A percentile compares a stretch with the other conserved stretches of the same genome.
Conservation (phyloP, 2,797 vertebrate species). For the Centroberyx gerrardi region DNA sequence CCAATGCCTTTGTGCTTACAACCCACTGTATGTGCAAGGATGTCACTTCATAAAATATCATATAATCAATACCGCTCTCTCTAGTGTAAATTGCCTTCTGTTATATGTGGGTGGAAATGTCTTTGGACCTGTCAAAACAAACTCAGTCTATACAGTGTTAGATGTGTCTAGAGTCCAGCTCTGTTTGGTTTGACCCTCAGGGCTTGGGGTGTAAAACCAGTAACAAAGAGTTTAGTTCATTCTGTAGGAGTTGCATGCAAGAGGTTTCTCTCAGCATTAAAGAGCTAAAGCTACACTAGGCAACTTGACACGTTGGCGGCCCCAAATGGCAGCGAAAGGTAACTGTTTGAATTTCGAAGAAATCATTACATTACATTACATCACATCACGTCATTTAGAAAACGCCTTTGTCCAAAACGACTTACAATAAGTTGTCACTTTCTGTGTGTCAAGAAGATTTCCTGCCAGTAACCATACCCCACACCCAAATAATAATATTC, state of each 20-base stretch:
- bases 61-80: constrained; percentile 56
- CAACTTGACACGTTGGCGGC: no score
- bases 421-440: no score
- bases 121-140: constrained; percentile 53
- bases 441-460: no score
- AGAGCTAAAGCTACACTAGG: no score
- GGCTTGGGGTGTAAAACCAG: constrained; percentile 10
- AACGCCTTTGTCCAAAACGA: no score
- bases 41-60: constrained; percentile 34
- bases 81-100: constrained; percentile 35
- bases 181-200: constrained; percentile 2
- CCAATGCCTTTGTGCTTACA: not conserved
- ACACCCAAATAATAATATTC: no score
- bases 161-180: constrained; percentile 17
- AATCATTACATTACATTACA: no score
- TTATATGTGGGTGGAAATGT: constrained; percentile 48
- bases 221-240: constrained; percentile 8
- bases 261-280: no score
- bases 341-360: no score
- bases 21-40: constrained; percentile 17
- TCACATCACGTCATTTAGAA: no score
- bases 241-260: not conserved
- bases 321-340: no score
- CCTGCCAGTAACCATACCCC: no score
- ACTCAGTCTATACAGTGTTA: constrained; percentile 36